These are phyloP conservation scores for Camptogramma bilineatum DNA, from an alignment of 2,888 invertebrate genomes.

Conservation along the genomic window DNA sequence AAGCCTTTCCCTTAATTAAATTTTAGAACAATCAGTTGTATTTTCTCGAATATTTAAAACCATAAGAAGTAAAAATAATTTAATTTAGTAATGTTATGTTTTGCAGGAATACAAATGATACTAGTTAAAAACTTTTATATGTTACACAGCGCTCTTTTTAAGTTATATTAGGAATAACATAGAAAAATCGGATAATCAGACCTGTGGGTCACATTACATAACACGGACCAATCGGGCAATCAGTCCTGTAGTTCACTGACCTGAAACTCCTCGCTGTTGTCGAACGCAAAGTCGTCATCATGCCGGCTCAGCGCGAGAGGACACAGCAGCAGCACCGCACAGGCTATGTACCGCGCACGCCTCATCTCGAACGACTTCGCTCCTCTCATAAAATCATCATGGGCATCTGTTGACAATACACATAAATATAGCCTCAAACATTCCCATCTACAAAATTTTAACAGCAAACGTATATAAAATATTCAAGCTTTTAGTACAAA, in stretches of 20 bases:
- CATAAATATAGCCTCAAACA: constrained; percentile 32
- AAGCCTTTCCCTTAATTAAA: neutral
- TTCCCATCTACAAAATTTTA: constrained; percentile 24
- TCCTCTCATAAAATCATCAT: constrained; percentile 75
- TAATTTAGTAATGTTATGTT: too few relatives aligned
- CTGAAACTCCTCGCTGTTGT: constrained; percentile 80
- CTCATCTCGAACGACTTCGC: constrained; percentile 61
- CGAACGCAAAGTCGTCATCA: constrained; percentile 83
- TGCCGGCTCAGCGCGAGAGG: constrained; percentile 75
- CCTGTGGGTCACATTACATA: neutral
- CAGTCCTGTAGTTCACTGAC: constrained; percentile 48
- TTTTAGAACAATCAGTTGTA: neutral
- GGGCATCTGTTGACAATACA: constrained; percentile 69
- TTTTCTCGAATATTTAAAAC: too few relatives aligned
- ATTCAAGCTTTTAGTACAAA: constrained; percentile 37
- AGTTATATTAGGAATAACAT: too few relatives aligned
- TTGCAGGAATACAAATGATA: too few relatives aligned
- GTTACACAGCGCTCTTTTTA: too few relatives aligned
- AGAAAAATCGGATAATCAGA: too few relatives aligned
- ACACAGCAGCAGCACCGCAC: constrained; percentile 72
- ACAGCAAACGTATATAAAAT: constrained; percentile 38
- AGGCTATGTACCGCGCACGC: constrained; percentile 66
- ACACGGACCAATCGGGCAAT: neutral
- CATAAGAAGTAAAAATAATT: too few relatives aligned
- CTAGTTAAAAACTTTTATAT: too few relatives aligned